Percentiles rank a stretch among this genome's conserved stretches.
phyloP scores from a whole-genome alignment of 1,140 invertebrate species.

The Ctenoplectra terminalis region DNA sequence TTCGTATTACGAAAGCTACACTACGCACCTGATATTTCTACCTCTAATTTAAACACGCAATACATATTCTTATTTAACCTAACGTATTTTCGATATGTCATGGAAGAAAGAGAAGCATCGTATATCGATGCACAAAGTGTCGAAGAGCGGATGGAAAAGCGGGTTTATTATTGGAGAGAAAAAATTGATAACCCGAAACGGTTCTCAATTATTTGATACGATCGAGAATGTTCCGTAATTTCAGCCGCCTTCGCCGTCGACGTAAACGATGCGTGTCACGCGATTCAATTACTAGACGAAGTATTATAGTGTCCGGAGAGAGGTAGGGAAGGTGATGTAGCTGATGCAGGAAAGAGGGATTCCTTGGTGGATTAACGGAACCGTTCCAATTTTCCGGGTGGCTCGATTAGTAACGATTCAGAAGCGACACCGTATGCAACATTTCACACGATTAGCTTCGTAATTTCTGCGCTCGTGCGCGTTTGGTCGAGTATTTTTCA shows the following conservation, averaged over 20 bases:
- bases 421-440: background rate
- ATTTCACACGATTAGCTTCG: background rate
- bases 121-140: no score
- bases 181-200: background rate
- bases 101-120: no score
- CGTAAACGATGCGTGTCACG: slow-evolving; percentile 33
- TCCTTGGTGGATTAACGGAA: background rate
- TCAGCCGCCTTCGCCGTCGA: background rate
- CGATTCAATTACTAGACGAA: slow-evolving; percentile 28
- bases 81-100: no score
- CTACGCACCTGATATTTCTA: background rate
- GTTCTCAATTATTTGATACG: slow-evolving; percentile 24
- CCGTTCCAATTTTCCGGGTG: slow-evolving; percentile 2
- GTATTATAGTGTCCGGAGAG: background rate
- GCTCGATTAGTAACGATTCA: background rate
- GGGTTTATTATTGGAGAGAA: background rate
- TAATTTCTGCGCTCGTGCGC: background rate
- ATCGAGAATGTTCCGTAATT: slow-evolving; percentile 18
- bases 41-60: no score
- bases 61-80: no score
- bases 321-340: background rate
- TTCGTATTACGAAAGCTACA: background rate
- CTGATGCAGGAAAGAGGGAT: background rate
- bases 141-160: background rate
- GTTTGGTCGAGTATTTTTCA: background rate